Evolutionary conservation across 1,140 invertebrate genomes (phyloP), one percentile per base, ranked within the genome.

Genomic region (Trialeurodes vaporariorum): DNA sequence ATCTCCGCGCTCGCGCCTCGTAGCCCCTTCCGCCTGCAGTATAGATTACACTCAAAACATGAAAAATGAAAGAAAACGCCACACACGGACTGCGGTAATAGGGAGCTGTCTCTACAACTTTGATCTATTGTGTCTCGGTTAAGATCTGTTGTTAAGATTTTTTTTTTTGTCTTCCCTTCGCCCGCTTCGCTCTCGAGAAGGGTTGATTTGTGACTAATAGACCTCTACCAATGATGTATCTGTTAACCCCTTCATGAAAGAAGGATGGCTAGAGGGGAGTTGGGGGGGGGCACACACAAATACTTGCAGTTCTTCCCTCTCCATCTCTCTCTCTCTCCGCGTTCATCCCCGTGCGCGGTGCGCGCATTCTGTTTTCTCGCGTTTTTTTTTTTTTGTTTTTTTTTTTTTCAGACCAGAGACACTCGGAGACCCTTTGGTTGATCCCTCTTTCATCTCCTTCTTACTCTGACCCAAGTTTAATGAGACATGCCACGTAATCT

Each of bases 101-200:
- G 34, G 34, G 34, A 49, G 34, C 34, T 49, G 34, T 49, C 34
- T 49, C n/a, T 49, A 49, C 34, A 49, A 49, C 34, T 49, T 49
- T 49, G 34, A 49, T 49, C 34, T 49, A 49, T 49, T 49, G 34
- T 49, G 34, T 17, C 34, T 17, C 5, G 34, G 34, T 17, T 49
- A 49, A 49, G 34, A 49, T 49, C 34, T 49, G 34, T 49, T 49
- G 34, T 49, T 49, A 49, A 49, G 34, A 49, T 49, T 49, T n/a
- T n/a, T n/a, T n/a, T n/a, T n/a, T n/a, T n/a, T n/a, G n/a, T n/a
- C n/a, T n/a, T n/a, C n/a, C n/a, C n/a, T n/a, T n/a, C n/a, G n/a
- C n/a, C n/a, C n/a, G n/a, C n/a, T n/a, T n/a, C n/a, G n/a, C n/a
- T n/a, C n/a, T 49, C 34, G 34, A 49, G 34, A 49, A 17, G 34